Conservation (phyloP, 2,888 invertebrate genomes). For the Orthonevra nobilis region DNA sequence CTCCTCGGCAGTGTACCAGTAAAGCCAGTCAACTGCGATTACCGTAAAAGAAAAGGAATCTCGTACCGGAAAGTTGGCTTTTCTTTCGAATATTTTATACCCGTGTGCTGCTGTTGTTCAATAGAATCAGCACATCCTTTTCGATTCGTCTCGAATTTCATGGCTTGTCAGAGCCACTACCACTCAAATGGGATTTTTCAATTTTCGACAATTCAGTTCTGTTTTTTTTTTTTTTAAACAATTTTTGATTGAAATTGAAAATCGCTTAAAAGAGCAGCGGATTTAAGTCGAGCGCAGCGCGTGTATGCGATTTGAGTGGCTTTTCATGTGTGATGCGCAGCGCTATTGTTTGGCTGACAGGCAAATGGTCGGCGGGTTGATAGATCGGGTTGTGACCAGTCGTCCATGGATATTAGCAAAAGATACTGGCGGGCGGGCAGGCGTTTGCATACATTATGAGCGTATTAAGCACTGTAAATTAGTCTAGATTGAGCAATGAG, state of each 20-base stretch:
- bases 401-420: constrained; percentile 39
- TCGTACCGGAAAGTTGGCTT: constrained; percentile 48
- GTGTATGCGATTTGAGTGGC: constrained; percentile 65
- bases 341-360: constrained; percentile 57
- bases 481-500: constrained; percentile 5
- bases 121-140: constrained; percentile 41
- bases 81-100: constrained; percentile 6
- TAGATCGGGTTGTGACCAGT: constrained; percentile 64
- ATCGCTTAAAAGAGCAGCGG: constrained; percentile 54
- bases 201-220: constrained; percentile 38
- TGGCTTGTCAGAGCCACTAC: constrained; percentile 63
- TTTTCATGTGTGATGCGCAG: constrained; percentile 51
- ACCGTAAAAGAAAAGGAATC: constrained; percentile 30
- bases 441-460: constrained; percentile 58
- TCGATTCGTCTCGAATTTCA: constrained; percentile 68
- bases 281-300: constrained; percentile 18
- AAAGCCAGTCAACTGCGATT: constrained; percentile 22
- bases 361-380: constrained; percentile 57
- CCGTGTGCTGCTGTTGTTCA: constrained; percentile 32
- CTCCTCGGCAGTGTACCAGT: constrained; percentile 31
- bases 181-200: constrained; percentile 69
- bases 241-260: constrained; percentile 65
- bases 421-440: constrained; percentile 6
- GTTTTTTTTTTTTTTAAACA: constrained; percentile 10
- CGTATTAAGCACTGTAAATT: constrained; percentile 27